These are phyloP conservation scores for Anarrhichthys ocellatus DNA, from an alignment of 2,113 vertebrate species.

Conservation along the genomic window DNA sequence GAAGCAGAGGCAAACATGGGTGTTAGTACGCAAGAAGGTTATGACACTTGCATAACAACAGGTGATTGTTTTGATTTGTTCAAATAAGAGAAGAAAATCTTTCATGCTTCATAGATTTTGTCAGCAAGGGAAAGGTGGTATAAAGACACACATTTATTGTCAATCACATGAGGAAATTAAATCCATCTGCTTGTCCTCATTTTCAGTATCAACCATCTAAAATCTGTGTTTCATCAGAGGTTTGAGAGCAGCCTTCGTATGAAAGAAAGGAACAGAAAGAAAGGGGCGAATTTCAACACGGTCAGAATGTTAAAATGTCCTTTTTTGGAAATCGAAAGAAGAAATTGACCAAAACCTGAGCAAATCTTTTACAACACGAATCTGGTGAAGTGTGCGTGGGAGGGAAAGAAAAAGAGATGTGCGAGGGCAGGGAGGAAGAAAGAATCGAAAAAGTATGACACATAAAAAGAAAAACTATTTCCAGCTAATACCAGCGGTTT, in stretches of 20 bases:
- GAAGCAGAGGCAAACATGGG: conserved; percentile 16
- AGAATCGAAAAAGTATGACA: conserved; percentile 74
- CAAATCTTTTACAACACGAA: conserved; percentile 53
- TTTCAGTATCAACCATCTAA: neutral
- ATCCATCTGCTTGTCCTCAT: neutral
- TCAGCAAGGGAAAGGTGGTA: neutral
- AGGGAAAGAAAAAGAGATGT: conserved; percentile 58
- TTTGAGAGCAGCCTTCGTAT: neutral
- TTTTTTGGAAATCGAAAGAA: conserved; percentile 9
- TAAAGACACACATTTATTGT: neutral
- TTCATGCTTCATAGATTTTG: neutral
- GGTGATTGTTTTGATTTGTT: rapidly evolving
- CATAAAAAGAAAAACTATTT: conserved; percentile 74
- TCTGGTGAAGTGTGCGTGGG: conserved; percentile 66
- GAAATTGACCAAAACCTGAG: conserved; percentile 34
- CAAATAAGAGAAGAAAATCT: neutral
- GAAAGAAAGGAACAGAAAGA: neutral
- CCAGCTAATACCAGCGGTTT: conserved; percentile 58
- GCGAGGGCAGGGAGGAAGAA: conserved; percentile 63
- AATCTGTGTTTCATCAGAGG: neutral
- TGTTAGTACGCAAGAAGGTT: conserved; percentile 43
- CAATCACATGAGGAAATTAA: neutral
- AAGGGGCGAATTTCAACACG: neutral
- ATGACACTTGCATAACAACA: neutral
- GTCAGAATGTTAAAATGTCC: neutral